phyloP scores from a whole-genome alignment of 2,888 invertebrate species.

The Ormyrus thymus region DNA sequence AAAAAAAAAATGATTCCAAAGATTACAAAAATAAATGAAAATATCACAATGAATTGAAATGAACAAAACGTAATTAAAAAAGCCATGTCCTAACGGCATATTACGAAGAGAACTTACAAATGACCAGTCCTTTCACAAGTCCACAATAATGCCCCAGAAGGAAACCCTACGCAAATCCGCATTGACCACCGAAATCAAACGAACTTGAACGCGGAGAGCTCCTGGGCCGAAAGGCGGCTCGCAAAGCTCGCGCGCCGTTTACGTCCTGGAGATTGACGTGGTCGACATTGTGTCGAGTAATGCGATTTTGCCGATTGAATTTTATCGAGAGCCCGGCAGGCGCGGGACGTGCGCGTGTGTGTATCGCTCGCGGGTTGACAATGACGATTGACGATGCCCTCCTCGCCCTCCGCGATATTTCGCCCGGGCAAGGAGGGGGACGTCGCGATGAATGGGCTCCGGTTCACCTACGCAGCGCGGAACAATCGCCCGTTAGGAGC shows the following conservation, averaged over 20 bases:
- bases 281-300: constrained; percentile 1
- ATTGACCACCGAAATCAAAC: constrained; percentile 17
- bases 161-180: neutral
- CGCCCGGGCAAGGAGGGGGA: neutral
- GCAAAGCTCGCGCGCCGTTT: neutral
- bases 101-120: no score
- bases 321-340: constrained; percentile 8
- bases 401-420: neutral
- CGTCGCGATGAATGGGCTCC: neutral
- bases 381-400: constrained; percentile 18
- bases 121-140: no score
- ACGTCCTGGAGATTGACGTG: constrained; percentile 9
- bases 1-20: no score
- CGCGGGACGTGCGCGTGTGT: neutral
- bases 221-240: neutral
- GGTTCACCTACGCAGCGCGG: neutral
- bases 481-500: neutral
- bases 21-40: no score
- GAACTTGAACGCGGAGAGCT: neutral
- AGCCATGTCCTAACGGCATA: no score
- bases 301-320: constrained; percentile 38
- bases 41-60: no score
- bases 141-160: no score
- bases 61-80: no score
- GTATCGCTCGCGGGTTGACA: neutral